Conservation (phyloP, 1,140 invertebrate genomes). For the Rhyzopertha dominica region DNA sequence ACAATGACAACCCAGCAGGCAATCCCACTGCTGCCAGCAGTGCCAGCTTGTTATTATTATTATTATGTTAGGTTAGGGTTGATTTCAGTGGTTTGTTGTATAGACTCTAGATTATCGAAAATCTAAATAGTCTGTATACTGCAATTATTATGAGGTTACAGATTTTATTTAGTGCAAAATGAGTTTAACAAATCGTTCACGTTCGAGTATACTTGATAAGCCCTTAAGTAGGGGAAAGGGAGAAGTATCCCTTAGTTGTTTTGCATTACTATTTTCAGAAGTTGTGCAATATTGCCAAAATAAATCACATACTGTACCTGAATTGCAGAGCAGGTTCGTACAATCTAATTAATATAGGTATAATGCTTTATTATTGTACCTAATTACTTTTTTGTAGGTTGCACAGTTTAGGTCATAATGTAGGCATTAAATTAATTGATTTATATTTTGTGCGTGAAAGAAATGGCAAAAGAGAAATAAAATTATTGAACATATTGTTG, state of each 20-base stretch:
- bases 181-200: slow-evolving; percentile 50
- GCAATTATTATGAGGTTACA: too few species aligned
- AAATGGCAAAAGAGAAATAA: slow-evolving; percentile 91
- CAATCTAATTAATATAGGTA: too few species aligned
- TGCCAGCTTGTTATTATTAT: too few species aligned
- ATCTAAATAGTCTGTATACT: too few species aligned
- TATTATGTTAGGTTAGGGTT: too few species aligned
- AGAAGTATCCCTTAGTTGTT: slow-evolving; percentile 89
- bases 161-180: slow-evolving; percentile 25
- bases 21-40: too few species aligned
- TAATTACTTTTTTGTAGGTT: slow-evolving; percentile 57
- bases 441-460: slow-evolving; percentile 90
- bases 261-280: slow-evolving; percentile 95
- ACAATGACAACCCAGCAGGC: too few species aligned
- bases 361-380: too few species aligned
- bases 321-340: slow-evolving; percentile 85
- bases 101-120: too few species aligned
- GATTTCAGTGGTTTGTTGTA: too few species aligned
- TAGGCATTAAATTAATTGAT: slow-evolving; percentile 90
- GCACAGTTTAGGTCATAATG: slow-evolving; percentile 89
- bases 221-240: slow-evolving; percentile 87
- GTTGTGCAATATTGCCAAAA: slow-evolving; percentile 98
- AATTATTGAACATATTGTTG: slow-evolving; percentile 89
- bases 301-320: slow-evolving; percentile 88
- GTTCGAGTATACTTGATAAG: slow-evolving; percentile 85